Percentiles rank a stretch among this genome's conserved stretches.
phyloP scores from a whole-genome alignment of 2,888 invertebrate species.

The Patella ulyssiponensis region DNA sequence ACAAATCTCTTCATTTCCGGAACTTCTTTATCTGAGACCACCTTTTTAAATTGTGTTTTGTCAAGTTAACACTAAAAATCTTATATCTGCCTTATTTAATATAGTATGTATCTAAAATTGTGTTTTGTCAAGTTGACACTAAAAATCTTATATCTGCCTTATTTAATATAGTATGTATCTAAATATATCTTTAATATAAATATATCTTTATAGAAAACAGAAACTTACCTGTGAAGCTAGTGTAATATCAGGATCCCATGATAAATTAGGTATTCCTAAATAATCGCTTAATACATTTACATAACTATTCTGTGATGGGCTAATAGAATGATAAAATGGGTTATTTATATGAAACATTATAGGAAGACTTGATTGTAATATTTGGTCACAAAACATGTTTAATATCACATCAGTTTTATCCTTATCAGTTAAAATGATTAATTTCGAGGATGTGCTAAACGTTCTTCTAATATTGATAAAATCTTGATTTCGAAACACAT shows the following conservation, averaged over 20 bases:
- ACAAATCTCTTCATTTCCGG: too few relatives aligned
- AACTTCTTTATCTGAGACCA: too few relatives aligned
- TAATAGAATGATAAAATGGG: conserved; percentile 31
- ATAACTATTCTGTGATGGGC: conserved; percentile 42
- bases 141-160: too few relatives aligned
- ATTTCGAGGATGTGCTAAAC: conserved; percentile 5
- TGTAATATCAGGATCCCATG: conserved; percentile 51
- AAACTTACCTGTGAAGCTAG: conserved; percentile 48
- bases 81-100: too few relatives aligned
- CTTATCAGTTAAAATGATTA: conserved; percentile 6
- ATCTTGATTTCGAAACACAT: neutral
- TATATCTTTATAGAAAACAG: neutral
- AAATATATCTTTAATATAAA: too few relatives aligned
- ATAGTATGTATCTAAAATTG: too few relatives aligned
- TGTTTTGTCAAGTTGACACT: too few relatives aligned
- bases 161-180: too few relatives aligned
- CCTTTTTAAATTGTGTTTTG: too few relatives aligned
- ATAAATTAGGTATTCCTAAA: conserved; percentile 50
- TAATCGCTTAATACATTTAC: conserved; percentile 44
- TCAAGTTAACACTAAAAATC: too few relatives aligned
- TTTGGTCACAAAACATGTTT: conserved; percentile 46
- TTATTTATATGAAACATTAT: conserved; percentile 44
- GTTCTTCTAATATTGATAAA: conserved; percentile 1
- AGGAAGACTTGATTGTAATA: conserved; percentile 45
- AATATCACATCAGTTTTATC: conserved; percentile 42